phyloP scores from a whole-genome alignment of 2,888 invertebrate genomes.

The Nomada goodeniana region DNA sequence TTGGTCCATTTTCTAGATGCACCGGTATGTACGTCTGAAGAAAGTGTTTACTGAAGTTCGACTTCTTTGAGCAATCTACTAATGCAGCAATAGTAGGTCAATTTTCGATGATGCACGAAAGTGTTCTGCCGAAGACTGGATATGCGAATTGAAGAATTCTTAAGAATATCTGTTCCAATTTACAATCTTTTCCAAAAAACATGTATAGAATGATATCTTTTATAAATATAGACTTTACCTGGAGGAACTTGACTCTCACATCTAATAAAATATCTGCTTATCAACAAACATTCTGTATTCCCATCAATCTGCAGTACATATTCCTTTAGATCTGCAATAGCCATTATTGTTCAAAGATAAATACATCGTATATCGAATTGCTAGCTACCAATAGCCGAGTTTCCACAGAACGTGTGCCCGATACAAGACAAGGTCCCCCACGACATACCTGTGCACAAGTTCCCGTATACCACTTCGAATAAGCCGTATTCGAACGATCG shows the following conservation, averaged over 20 bases:
- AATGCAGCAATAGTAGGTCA: background rate
- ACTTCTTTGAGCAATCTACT: background rate
- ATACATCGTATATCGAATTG: conserved; percentile 21
- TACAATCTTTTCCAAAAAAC: too few relatives aligned
- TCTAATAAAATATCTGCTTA: too few relatives aligned
- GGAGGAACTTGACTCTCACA: too few relatives aligned
- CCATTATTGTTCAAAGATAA: background rate
- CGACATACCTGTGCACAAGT: conserved; percentile 51
- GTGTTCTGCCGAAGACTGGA: background rate
- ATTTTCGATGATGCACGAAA: background rate
- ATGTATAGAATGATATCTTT: too few relatives aligned
- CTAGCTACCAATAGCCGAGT: conserved; percentile 44
- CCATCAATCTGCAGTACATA: too few relatives aligned
- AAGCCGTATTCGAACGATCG: conserved; percentile 60
- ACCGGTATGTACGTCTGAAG: too few relatives aligned
- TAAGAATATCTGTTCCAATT: background rate
- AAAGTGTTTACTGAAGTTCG: background rate
- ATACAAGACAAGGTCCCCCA: conserved; percentile 59
- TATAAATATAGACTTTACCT: too few relatives aligned
- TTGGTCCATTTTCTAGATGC: background rate
- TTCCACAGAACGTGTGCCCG: conserved; percentile 51
- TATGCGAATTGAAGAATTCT: background rate
- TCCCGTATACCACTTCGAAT: conserved; percentile 56
- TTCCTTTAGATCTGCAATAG: too few relatives aligned
- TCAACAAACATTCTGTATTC: too few relatives aligned